These are phyloP conservation scores for Urocolius indicus DNA, from an alignment of 2,113 vertebrate genomes.

Conservation along the genomic window DNA sequence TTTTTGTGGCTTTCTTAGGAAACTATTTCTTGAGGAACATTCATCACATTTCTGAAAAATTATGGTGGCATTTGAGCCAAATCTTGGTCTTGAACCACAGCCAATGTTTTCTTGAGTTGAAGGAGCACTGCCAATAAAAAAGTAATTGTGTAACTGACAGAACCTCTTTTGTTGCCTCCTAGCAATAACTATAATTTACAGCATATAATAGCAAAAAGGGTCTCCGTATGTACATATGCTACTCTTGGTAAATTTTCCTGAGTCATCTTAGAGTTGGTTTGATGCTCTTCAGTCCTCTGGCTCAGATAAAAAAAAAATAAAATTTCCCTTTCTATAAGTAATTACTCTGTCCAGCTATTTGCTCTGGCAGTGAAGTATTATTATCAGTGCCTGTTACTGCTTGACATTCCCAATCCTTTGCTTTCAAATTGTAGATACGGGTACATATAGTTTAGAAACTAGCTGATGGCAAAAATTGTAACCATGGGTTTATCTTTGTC, in stretches of 20 bases:
- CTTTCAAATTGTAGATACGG: not conserved
- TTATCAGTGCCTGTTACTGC: not conserved
- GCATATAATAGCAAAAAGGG: constrained; percentile 30
- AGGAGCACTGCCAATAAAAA: constrained; percentile 77
- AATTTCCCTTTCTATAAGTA: not conserved
- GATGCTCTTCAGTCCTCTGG: constrained; percentile 22
- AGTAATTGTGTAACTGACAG: constrained; percentile 76
- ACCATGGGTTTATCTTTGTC: not conserved
- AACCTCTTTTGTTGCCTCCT: constrained; percentile 75
- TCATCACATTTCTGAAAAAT: constrained; percentile 80
- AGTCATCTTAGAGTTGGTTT: constrained; percentile 23
- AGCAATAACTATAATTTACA: constrained; percentile 72
- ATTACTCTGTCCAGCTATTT: not conserved
- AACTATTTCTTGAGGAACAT: constrained; percentile 79
- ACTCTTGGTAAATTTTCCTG: constrained; percentile 30
- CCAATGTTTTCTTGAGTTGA: constrained; percentile 79
- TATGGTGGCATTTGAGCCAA: constrained; percentile 74
- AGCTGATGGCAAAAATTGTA: not conserved
- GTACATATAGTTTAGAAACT: not conserved
- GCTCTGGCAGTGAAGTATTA: not conserved
- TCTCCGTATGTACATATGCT: constrained; percentile 34
- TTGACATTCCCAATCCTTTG: not conserved
- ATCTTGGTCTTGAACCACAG: constrained; percentile 74
- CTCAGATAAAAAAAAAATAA: not conserved
- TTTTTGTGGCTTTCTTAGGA: constrained; percentile 75